Conservation (phyloP, 2,797 vertebrate genomes). For the Sarcophilus harrisii region DNA sequence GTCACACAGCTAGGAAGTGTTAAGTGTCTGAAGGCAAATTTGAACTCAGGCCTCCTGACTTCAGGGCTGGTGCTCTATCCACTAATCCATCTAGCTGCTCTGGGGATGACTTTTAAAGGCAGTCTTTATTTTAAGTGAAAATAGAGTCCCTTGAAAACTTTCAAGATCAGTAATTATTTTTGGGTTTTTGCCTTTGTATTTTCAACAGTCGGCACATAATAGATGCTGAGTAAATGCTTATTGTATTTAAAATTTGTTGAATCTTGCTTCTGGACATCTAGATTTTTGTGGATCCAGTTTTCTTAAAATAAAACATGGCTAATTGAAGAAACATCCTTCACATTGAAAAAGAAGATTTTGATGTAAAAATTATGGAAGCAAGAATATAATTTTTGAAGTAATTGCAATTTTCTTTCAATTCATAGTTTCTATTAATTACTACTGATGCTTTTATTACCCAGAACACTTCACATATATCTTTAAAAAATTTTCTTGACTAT, state of each 20-base stretch:
- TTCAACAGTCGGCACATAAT: background rate
- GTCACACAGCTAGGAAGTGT: too few relatives aligned
- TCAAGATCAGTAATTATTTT: background rate
- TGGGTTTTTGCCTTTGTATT: background rate
- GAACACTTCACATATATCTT: background rate
- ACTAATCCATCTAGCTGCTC: too few relatives aligned
- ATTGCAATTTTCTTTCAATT: background rate
- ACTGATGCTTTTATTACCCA: background rate
- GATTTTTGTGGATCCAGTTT: background rate
- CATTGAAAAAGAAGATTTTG: background rate
- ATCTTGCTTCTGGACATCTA: background rate
- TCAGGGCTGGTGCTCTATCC: too few relatives aligned
- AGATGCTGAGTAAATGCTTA: background rate
- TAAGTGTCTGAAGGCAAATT: too few relatives aligned
- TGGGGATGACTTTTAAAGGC: background rate
- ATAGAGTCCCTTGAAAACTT: background rate
- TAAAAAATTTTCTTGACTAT: background rate
- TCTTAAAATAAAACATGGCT: background rate
- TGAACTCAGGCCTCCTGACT: too few relatives aligned
- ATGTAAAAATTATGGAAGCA: background rate
- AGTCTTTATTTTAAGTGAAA: background rate
- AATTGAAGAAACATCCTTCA: background rate
- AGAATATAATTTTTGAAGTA: background rate
- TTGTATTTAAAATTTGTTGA: background rate
- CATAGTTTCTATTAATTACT: background rate